phyloP scores from a whole-genome alignment of 2,797 vertebrate genomes.

The Ptychadena robeensis region DNA sequence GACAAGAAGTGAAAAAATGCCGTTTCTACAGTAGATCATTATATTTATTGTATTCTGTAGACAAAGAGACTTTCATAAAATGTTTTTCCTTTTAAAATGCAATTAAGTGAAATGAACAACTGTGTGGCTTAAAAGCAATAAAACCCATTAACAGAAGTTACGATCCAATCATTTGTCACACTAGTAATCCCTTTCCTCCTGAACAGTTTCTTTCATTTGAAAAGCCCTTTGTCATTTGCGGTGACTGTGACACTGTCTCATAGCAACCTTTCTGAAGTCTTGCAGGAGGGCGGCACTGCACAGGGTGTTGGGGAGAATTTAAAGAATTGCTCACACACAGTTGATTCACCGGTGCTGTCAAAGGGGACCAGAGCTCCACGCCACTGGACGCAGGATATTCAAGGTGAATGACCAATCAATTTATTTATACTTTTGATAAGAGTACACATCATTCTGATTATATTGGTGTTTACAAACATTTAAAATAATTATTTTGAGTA shows the following conservation, averaged over 20 bases:
- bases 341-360: background rate
- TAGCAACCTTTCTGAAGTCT: slow-evolving; percentile 35
- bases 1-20: too few relatives aligned
- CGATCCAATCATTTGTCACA: background rate
- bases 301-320: slow-evolving; percentile 40
- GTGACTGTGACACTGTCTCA: slow-evolving; percentile 31
- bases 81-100: too few relatives aligned
- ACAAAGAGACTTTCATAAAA: too few relatives aligned
- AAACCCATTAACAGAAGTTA: background rate
- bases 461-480: background rate
- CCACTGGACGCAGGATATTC: background rate
- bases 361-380: background rate
- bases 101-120: too few relatives aligned
- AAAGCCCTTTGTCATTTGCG: slow-evolving; percentile 49
- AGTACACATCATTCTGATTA: background rate
- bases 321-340: slow-evolving; percentile 32
- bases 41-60: too few relatives aligned
- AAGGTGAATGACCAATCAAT: background rate
- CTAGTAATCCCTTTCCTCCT: slow-evolving; percentile 6
- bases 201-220: slow-evolving; percentile 28
- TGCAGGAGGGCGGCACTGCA: slow-evolving; percentile 17
- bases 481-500: too few relatives aligned
- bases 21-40: too few relatives aligned
- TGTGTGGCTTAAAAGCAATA: background rate
- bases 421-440: background rate